phyloP scores from a whole-genome alignment of 2,797 vertebrate genomes.

The Cheirogaleus major region DNA sequence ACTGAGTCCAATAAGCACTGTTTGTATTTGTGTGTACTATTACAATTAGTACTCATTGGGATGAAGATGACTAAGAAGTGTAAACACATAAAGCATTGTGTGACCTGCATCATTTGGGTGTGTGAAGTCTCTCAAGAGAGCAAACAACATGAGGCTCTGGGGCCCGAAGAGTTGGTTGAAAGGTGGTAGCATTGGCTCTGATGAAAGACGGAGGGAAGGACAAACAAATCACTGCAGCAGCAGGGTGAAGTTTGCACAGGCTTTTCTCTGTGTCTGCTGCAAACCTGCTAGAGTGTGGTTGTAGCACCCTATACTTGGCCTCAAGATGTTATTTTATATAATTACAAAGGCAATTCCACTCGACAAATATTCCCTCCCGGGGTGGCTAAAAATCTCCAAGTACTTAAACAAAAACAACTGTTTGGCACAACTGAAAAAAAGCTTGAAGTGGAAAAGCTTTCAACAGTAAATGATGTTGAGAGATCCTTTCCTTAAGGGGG shows the following conservation, averaged over 20 bases:
- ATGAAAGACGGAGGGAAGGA: neutral
- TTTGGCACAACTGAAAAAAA: neutral
- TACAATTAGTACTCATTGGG: neutral
- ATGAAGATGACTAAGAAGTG: neutral
- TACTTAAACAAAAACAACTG: neutral
- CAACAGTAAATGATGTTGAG: neutral
- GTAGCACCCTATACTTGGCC: neutral
- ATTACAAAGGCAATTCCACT: neutral
- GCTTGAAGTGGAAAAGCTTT: neutral
- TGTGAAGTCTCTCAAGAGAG: neutral
- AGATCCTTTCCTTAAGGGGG: neutral
- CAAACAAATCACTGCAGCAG: neutral
- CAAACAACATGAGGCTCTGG: neutral
- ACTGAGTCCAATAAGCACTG: neutral
- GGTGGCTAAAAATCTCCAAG: neutral
- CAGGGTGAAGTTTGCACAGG: too few relatives aligned
- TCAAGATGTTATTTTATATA: neutral
- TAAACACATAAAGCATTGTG: neutral
- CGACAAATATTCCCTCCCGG: neutral
- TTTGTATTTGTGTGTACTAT: neutral
- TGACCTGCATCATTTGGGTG: neutral
- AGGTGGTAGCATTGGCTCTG: neutral
- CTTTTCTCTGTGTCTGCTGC: neutral
- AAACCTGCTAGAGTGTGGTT: neutral
- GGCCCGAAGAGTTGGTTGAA: neutral